Conservation (phyloP, 2,113 vertebrate genomes). For the Phyllopteryx taeniolatus region DNA sequence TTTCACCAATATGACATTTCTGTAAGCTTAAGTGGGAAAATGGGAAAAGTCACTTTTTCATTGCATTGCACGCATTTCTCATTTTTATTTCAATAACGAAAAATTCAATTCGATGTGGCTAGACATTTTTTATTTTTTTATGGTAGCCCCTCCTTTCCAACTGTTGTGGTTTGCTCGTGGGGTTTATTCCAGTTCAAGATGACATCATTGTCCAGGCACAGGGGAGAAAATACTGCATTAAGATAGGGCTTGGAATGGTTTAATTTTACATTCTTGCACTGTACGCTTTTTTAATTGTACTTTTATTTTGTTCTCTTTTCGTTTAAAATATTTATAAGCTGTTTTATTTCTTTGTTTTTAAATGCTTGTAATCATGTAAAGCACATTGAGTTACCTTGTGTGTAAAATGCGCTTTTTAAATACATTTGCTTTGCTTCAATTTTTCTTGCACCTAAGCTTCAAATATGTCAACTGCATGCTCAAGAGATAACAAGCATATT, state of each 20-base stretch:
- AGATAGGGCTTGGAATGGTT: slow-evolving; percentile 33
- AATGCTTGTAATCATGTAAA: too few relatives aligned
- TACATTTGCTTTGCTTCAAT: too few relatives aligned
- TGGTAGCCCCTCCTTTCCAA: slow-evolving; percentile 57
- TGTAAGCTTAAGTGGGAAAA: not conserved
- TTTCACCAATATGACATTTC: not conserved
- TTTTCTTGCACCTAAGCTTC: not conserved
- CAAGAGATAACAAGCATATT: not conserved
- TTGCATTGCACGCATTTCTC: not conserved
- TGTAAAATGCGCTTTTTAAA: too few relatives aligned
- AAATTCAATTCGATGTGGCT: slow-evolving; percentile 33
- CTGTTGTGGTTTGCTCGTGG: slow-evolving; percentile 75
- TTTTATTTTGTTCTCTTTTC: too few relatives aligned
- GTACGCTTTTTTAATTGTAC: too few relatives aligned
- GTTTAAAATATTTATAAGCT: too few relatives aligned
- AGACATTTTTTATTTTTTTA: slow-evolving; percentile 34
- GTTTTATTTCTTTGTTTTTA: too few relatives aligned
- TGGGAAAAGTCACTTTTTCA: not conserved
- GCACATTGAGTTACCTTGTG: too few relatives aligned
- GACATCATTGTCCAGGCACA: slow-evolving; percentile 76
- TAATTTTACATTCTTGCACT: not conserved
- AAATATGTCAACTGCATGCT: slow-evolving; percentile 4
- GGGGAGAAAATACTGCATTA: slow-evolving; percentile 39
- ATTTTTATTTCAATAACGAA: not conserved
- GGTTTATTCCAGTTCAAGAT: slow-evolving; percentile 82